Conservation (phyloP, 2,888 invertebrate genomes). For the Noctua janthina region DNA sequence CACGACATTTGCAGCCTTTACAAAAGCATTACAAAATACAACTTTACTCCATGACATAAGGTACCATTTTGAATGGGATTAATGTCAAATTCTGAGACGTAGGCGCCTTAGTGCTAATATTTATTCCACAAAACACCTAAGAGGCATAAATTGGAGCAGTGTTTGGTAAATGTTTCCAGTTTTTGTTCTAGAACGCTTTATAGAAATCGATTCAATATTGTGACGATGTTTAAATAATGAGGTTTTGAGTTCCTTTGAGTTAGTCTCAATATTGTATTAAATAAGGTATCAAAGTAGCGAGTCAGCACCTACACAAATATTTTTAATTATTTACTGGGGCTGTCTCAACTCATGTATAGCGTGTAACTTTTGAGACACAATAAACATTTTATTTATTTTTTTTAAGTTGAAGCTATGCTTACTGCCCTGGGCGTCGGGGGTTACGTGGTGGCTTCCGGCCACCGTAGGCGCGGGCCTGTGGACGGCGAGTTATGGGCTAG, state of each 20-base stretch:
- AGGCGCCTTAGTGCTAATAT: constrained; percentile 66
- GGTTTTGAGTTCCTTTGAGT: not conserved
- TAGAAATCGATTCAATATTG: constrained; percentile 15
- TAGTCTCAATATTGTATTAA: no score
- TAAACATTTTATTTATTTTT: no score
- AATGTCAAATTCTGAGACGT: constrained; percentile 50
- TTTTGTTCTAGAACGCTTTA: constrained; percentile 48
- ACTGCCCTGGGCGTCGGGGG: no score
- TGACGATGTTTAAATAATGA: not conserved
- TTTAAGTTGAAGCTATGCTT: no score
- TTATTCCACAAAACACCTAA: constrained; percentile 58
- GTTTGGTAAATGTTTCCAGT: constrained; percentile 36
- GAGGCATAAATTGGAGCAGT: constrained; percentile 69
- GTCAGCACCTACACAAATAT: no score
- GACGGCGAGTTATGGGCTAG: no score
- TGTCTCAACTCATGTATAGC: no score
- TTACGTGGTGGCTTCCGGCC: no score
- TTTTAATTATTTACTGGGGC: no score
- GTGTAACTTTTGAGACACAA: no score
- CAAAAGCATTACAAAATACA: constrained; percentile 53
- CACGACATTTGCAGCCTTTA: constrained; percentile 78
- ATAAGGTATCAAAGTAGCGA: no score
- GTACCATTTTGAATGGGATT: constrained; percentile 61
- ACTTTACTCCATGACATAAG: constrained; percentile 62
- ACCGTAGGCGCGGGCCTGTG: no score